Conservation (phyloP, 2,888 invertebrate species). For the Lycia hirtaria region DNA sequence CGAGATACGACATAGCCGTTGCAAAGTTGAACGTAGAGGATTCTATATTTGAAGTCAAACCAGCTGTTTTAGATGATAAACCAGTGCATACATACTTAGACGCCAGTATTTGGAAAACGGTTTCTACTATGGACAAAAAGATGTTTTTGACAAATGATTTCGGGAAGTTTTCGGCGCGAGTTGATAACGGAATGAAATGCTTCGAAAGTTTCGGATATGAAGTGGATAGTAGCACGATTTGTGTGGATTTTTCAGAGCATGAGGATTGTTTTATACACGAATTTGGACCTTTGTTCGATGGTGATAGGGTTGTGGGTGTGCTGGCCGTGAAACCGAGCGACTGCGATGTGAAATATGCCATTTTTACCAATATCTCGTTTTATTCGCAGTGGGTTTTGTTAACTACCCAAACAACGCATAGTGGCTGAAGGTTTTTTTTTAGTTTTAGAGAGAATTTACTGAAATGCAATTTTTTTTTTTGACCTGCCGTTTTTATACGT, state of each 20-base stretch:
- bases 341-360: constrained; percentile 58
- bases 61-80: constrained; percentile 58
- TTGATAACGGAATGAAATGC: constrained; percentile 50
- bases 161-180: constrained; percentile 50
- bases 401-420: constrained; percentile 48
- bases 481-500: too few relatives aligned
- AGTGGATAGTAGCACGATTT: constrained; percentile 63
- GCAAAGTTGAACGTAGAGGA: constrained; percentile 64
- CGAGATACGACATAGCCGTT: constrained; percentile 68
- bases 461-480: background rate
- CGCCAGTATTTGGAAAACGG: constrained; percentile 72
- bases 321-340: constrained; percentile 64
- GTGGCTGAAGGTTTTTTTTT: constrained; percentile 32
- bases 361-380: constrained; percentile 57
- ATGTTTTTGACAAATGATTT: constrained; percentile 70
- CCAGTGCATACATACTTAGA: constrained; percentile 38
- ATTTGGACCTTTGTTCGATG: constrained; percentile 68
- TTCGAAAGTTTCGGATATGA: constrained; percentile 62
- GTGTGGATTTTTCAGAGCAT: constrained; percentile 63
- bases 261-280: constrained; percentile 73
- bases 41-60: constrained; percentile 50
- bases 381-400: constrained; percentile 54
- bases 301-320: constrained; percentile 65
- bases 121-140: constrained; percentile 68
- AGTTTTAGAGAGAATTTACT: constrained; percentile 13